phyloP scores from a whole-genome alignment of 1,140 invertebrate species.

The Whitmania pigra region DNA sequence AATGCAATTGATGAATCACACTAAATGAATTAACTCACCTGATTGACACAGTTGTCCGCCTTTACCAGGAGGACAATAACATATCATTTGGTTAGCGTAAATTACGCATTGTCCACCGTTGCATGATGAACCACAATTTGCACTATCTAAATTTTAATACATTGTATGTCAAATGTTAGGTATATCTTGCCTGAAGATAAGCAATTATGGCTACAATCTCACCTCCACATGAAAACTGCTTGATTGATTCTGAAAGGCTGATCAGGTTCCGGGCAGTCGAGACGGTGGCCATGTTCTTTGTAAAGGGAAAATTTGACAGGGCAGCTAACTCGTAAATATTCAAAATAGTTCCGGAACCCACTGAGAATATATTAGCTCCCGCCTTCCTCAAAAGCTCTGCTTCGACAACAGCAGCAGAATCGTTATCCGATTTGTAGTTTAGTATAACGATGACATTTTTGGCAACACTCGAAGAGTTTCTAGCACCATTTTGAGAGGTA shows the following conservation, averaged over 20 bases:
- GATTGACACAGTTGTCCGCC: not conserved
- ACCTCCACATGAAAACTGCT: slow-evolving; percentile 5
- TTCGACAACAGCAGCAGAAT: slow-evolving; percentile 20
- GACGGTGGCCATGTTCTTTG: slow-evolving; percentile 18
- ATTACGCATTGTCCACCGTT: not conserved
- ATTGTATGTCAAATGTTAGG: no score
- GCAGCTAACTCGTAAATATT: slow-evolving; percentile 27
- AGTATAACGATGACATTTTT: slow-evolving; percentile 18
- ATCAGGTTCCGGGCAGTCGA: not conserved
- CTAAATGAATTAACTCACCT: not conserved
- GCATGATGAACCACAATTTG: not conserved
- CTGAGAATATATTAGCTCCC: slow-evolving; percentile 28
- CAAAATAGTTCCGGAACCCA: slow-evolving; percentile 25
- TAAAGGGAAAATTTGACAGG: slow-evolving; percentile 29
- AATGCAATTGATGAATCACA: not conserved
- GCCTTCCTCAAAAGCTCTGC: slow-evolving; percentile 26
- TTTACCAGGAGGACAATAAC: not conserved
- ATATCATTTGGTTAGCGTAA: not conserved
- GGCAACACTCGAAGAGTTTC: slow-evolving; percentile 5
- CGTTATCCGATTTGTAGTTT: slow-evolving; percentile 17
- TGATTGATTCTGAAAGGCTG: slow-evolving; percentile 6
- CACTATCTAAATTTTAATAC: not conserved
- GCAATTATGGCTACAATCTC: not conserved
- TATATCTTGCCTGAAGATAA: not conserved
- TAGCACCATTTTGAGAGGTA: slow-evolving; percentile 14